Percentiles rank a stretch among this genome's conserved stretches.
These are phyloP conservation scores for Patella ulyssiponensis DNA, from an alignment of 2,888 invertebrate species.

Conservation along the genomic window DNA sequence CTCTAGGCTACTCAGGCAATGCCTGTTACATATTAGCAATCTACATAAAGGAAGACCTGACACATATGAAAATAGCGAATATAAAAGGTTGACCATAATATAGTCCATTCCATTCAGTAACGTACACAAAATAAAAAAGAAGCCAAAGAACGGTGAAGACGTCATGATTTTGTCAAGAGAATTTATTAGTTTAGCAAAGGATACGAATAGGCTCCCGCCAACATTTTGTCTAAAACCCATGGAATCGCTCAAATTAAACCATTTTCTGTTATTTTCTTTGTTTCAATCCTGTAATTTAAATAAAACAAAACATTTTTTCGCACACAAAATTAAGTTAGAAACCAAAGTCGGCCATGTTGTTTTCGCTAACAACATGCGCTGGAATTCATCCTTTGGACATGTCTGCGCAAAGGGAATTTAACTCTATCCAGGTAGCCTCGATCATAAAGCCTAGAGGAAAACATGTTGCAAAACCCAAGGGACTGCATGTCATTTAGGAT, in stretches of 20 bases:
- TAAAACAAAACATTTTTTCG: not conserved
- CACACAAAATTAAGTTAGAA: slow-evolving; percentile 33
- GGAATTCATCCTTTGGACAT: slow-evolving; percentile 33
- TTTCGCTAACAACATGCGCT: slow-evolving; percentile 65
- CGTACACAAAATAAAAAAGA: too few species aligned
- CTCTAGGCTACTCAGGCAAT: too few species aligned
- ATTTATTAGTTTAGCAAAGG: slow-evolving; percentile 41
- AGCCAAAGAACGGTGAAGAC: too few species aligned
- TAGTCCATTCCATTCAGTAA: too few species aligned
- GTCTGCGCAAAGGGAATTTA: slow-evolving; percentile 39
- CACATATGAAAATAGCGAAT: too few species aligned
- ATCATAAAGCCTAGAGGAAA: too few species aligned
- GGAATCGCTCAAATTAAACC: not conserved
- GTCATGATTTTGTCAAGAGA: too few species aligned
- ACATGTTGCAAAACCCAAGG: too few species aligned
- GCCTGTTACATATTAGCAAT: too few species aligned
- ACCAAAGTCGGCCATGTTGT: slow-evolving; percentile 63
- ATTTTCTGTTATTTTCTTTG: not conserved
- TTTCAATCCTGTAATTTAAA: not conserved
- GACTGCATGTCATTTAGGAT: too few species aligned
- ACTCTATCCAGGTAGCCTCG: not conserved
- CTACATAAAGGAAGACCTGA: too few species aligned
- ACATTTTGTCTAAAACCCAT: slow-evolving; percentile 41
- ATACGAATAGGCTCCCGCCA: slow-evolving; percentile 67
- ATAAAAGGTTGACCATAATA: too few species aligned